Base-by-base conservation (phyloP, 2,113 vertebrate genomes). In the Astatotilapia flaviijosephi region DNA sequence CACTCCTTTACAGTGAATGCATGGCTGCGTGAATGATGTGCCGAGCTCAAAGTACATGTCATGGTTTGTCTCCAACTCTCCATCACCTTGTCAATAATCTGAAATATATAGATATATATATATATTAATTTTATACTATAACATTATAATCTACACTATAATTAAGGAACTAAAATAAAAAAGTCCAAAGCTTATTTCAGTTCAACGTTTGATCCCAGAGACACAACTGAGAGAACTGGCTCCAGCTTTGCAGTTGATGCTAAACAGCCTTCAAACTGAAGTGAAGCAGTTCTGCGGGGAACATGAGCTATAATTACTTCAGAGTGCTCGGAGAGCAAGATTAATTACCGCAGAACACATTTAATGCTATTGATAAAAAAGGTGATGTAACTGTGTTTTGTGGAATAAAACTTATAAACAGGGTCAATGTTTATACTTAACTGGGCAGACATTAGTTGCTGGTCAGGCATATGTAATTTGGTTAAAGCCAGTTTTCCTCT, bases 271-370 rank as follows among this genome's bases (percentile, higher is more conserved):
- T n/a, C 54, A 81, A 54, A 62, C 68, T 23, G 6, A 77, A 75
- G 40, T n/a, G 35, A 80, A 53, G 40, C 49, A 28, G 33, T 6
- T 83, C 56, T 88, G 47, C 31, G 2, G 80, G 84, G 83, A 89
- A 79, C 12, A 77, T 13, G 28, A 80, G 86, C 77, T 79, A 19
- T 79, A 92, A 92, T 92, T 88, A 88, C 86, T 83, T 73, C 54
- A 82, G 35, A 83, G 82, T 35, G 31, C 54, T 79, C 40, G 17
- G 47, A 83, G 75, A 87, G 81, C n/a, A 5, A 19, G 62, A 88
- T 85, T 60, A 85, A 89, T 90, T 80, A 83, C 47, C 21, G 15
- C 15, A 26, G 37, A 86, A 54, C n/a, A 53, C 14, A 83, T 88
- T 15, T 51, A 87, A 83, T 79, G 21, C 31, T 49, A 33, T 83